Conservation (phyloP, 2,888 invertebrate species). For the Pimpla rufipes region DNA sequence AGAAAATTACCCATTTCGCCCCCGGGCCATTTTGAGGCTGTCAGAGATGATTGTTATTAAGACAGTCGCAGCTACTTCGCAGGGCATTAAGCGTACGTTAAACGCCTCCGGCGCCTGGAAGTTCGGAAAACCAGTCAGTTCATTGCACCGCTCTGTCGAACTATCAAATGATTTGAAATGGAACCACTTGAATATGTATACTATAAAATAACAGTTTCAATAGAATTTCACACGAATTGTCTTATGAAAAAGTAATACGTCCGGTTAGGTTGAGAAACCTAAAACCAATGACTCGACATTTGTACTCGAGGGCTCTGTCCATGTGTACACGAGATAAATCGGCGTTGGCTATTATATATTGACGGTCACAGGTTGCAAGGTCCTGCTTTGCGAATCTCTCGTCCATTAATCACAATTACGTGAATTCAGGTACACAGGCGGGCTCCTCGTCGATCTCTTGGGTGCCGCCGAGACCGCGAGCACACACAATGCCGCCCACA, state of each 20-base stretch:
- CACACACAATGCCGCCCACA: slow-evolving; percentile 78
- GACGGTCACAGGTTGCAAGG: slow-evolving; percentile 75
- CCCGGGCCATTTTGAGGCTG: slow-evolving; percentile 29
- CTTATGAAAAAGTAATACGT: background rate
- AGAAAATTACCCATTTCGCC: slow-evolving; percentile 59
- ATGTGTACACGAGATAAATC: slow-evolving; percentile 7
- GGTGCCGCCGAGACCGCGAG: slow-evolving; percentile 68
- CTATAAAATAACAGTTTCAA: too few relatives aligned
- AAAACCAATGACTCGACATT: background rate
- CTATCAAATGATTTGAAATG: too few relatives aligned
- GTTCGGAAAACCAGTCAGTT: too few relatives aligned
- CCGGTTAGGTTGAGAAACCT: background rate
- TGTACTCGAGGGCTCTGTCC: background rate
- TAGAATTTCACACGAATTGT: background rate
- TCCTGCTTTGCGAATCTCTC: slow-evolving; percentile 67
- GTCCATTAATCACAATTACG: slow-evolving; percentile 84
- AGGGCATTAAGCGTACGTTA: slow-evolving; percentile 41
- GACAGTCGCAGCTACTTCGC: slow-evolving; percentile 30
- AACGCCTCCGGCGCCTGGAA: background rate
- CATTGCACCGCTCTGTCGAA: too few relatives aligned
- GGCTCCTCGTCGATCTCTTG: slow-evolving; percentile 49
- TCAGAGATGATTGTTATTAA: slow-evolving; percentile 57
- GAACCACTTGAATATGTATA: too few relatives aligned
- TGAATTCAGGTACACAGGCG: slow-evolving; percentile 79
- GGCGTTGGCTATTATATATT: slow-evolving; percentile 51